These are phyloP conservation scores for Myodes glareolus DNA, from an alignment of 2,113 vertebrate species.

Conservation along the genomic window DNA sequence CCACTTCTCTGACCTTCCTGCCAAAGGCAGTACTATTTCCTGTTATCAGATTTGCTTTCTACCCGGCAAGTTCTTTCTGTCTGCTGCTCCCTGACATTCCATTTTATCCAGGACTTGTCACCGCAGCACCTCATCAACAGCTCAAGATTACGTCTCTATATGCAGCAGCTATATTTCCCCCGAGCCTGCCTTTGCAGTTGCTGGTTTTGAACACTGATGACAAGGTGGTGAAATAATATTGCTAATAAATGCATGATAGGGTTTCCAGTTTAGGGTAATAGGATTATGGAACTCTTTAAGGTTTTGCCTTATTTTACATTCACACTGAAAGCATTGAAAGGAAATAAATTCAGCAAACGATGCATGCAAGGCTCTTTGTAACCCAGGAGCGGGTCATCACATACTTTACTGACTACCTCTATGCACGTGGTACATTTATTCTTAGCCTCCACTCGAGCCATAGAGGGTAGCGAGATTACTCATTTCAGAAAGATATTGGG, in stretches of 20 bases:
- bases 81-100: slow-evolving; percentile 59
- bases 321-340: slow-evolving; percentile 17
- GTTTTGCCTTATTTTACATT: neutral
- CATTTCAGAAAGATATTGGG: neutral
- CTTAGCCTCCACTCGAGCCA: neutral
- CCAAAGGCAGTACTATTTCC: slow-evolving; percentile 52
- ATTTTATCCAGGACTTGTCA: slow-evolving; percentile 65
- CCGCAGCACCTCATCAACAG: slow-evolving; percentile 58
- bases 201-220: slow-evolving; percentile 55
- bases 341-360: slow-evolving; percentile 41
- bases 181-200: slow-evolving; percentile 15
- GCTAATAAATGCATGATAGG: slow-evolving; percentile 54
- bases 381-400: neutral
- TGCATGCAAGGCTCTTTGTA: slow-evolving; percentile 19
- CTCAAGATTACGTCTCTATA: slow-evolving; percentile 57
- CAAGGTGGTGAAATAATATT: slow-evolving; percentile 50
- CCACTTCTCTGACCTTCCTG: slow-evolving; percentile 41
- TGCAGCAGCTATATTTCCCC: slow-evolving; percentile 51
- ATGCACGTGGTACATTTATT: neutral
- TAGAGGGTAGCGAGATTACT: neutral
- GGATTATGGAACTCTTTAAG: slow-evolving; percentile 4
- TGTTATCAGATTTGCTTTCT: slow-evolving; percentile 60
- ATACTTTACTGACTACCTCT: neutral
- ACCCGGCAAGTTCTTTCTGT: slow-evolving; percentile 41
- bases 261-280: slow-evolving; percentile 31